Conservation (phyloP, 2,113 vertebrate genomes). For the Anseranas semipalmata region DNA sequence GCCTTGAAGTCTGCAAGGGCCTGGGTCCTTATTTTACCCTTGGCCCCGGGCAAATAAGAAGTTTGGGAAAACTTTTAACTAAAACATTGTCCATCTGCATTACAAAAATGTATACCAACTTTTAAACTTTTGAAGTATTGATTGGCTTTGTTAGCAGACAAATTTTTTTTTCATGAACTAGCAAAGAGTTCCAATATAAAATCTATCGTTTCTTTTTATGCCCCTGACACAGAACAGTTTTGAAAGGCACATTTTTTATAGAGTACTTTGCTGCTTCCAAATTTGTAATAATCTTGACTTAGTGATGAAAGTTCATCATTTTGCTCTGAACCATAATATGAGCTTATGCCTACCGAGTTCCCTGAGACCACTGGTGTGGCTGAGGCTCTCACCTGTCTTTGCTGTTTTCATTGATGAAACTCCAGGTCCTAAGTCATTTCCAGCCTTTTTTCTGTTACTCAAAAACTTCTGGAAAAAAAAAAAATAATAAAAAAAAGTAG, state of each 20-base stretch:
- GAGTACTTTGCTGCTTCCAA: not conserved
- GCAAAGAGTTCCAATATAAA: not conserved
- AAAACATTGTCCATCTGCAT: not conserved
- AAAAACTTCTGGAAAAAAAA: not conserved
- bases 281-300: not conserved
- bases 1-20: not conserved
- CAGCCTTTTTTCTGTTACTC: not conserved
- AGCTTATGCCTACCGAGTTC: not conserved
- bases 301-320: not conserved
- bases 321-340: not conserved
- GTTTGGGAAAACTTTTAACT: not conserved
- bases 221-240: not conserved
- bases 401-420: not conserved
- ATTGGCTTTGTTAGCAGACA: not conserved
- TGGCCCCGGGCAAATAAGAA: not conserved
- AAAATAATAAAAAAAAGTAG: not conserved
- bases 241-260: not conserved
- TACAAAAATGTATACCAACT: not conserved
- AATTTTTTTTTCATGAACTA: not conserved
- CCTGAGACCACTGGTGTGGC: not conserved
- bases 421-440: accelerated
- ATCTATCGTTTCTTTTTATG: not conserved
- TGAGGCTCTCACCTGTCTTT: not conserved
- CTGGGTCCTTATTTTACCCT: not conserved
- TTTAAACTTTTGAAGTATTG: not conserved